phyloP scores from a whole-genome alignment of 2,888 invertebrate species.

The Apotomis betuletana region DNA sequence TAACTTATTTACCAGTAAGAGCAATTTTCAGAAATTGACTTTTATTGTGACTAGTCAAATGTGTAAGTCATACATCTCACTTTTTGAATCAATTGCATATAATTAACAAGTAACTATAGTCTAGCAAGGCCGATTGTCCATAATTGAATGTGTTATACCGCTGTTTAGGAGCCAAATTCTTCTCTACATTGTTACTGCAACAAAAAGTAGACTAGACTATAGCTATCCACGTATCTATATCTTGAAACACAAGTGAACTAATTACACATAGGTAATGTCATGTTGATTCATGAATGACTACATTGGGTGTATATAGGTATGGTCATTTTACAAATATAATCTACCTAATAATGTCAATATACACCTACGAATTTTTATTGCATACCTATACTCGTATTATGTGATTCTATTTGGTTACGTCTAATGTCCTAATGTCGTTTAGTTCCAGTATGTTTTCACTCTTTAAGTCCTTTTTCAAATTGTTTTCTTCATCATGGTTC shows the following conservation, averaged over 20 bases:
- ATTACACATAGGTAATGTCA: conserved; percentile 55
- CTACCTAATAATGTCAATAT: conserved; percentile 46
- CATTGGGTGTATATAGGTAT: neutral
- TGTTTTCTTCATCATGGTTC: conserved; percentile 56
- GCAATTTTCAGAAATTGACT: conserved; percentile 60
- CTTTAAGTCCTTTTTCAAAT: conserved; percentile 59
- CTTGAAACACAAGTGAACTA: neutral
- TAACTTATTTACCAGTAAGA: neutral
- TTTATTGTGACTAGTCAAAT: conserved; percentile 81
- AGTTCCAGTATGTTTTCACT: conserved; percentile 67
- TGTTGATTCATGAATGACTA: conserved; percentile 51
- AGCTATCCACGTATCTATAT: neutral
- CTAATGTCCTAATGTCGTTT: conserved; percentile 77
- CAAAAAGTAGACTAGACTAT: too few relatives aligned
- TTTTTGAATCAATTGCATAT: neutral
- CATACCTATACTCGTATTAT: conserved; percentile 46
- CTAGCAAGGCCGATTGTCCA: too few relatives aligned
- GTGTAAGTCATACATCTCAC: conserved; percentile 49
- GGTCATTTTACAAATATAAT: conserved; percentile 45
- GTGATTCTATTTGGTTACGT: conserved; percentile 67
- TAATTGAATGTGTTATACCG: too few relatives aligned
- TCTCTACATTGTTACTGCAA: too few relatives aligned
- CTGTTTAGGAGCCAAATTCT: too few relatives aligned
- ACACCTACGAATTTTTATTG: conserved; percentile 70
- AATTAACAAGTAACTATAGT: neutral